A percentile compares a stretch with the other conserved stretches of the same genome.
These are phyloP conservation scores for Pseudococcus viburni DNA, from an alignment of 2,888 invertebrate species.

Conservation along the genomic window DNA sequence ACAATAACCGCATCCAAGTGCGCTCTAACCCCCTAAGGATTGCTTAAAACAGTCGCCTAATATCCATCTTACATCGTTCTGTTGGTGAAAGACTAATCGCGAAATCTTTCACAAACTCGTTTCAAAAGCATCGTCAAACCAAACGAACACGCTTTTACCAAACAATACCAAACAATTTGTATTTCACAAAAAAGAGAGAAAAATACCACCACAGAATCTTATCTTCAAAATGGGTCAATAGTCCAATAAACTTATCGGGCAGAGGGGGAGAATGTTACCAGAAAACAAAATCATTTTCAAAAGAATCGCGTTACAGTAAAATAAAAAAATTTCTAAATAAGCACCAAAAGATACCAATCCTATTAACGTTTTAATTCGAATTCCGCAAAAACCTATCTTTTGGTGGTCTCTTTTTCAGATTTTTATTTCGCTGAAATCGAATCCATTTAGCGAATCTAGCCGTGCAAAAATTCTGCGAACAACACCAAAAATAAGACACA, in stretches of 20 bases:
- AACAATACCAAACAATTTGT: constrained; percentile 46
- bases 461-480: constrained; percentile 37
- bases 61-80: constrained; percentile 43
- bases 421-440: constrained; percentile 51
- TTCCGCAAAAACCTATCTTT: constrained; percentile 45
- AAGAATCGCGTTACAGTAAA: not conserved
- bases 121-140: constrained; percentile 39
- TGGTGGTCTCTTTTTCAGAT: not conserved
- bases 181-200: not conserved
- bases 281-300: constrained; percentile 43
- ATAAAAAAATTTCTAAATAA: constrained; percentile 12
- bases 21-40: constrained; percentile 11
- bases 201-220: not conserved
- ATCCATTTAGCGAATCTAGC: constrained; percentile 53
- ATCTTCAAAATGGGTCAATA: constrained; percentile 36
- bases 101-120: constrained; percentile 42
- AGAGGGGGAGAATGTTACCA: not conserved
- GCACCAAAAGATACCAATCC: constrained; percentile 38
- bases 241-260: constrained; percentile 38
- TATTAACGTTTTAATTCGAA: constrained; percentile 58
- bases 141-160: not conserved
- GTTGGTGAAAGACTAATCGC: constrained; percentile 47
- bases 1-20: constrained; percentile 16
- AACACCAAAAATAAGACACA: constrained; percentile 40
- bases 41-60: constrained; percentile 19